phyloP scores from a whole-genome alignment of 1,140 invertebrate genomes.

The Argopecten irradians region DNA sequence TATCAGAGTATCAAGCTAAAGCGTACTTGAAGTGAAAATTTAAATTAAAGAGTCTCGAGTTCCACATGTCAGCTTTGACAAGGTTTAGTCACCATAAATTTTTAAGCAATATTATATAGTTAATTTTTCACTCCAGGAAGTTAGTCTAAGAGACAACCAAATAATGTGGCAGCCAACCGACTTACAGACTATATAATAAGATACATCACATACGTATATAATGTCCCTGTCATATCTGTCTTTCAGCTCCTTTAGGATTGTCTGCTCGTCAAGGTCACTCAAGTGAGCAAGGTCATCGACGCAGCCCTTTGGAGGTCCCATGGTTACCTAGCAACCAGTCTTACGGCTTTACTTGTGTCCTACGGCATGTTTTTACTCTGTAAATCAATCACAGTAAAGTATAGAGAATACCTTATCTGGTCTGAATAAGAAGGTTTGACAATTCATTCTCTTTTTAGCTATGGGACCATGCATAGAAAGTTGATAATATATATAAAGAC shows the following conservation, averaged over 20 bases:
- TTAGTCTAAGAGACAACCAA: neutral
- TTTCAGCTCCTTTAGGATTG: conserved; percentile 58
- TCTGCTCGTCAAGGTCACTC: conserved; percentile 56
- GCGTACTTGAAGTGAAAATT: too few species aligned
- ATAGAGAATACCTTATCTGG: neutral
- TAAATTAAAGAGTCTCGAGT: neutral
- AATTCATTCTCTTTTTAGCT: too few species aligned
- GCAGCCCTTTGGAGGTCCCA: conserved; percentile 38
- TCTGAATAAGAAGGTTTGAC: too few species aligned
- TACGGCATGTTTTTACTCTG: neutral
- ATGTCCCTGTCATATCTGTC: conserved; percentile 55
- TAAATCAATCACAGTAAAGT: neutral
- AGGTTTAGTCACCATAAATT: neutral
- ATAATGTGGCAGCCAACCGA: neutral
- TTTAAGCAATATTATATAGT: neutral
- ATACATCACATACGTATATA: conserved; percentile 67
- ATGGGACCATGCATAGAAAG: too few species aligned
- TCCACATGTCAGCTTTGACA: neutral
- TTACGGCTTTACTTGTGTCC: neutral
- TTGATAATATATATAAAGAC: too few species aligned
- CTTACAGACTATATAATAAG: neutral
- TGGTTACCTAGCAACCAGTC: conserved; percentile 25
- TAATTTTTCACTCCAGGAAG: too few species aligned
- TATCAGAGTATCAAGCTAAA: too few species aligned
- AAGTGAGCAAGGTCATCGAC: conserved; percentile 65